Base-by-base conservation (phyloP, 2,888 invertebrate species). In the Coleophora deauratella region DNA sequence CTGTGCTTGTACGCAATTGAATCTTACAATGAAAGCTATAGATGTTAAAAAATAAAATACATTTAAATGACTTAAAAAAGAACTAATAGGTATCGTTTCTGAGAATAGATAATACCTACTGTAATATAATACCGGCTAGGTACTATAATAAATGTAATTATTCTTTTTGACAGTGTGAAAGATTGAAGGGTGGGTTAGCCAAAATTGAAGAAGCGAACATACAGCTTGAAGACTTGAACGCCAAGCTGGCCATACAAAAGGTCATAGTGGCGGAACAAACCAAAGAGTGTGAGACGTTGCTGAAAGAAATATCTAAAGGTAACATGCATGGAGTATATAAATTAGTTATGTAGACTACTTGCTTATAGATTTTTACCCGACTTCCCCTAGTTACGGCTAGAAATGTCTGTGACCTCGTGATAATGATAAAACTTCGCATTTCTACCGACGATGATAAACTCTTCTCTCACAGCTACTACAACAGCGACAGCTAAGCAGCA, bases 191-290 rank as follows among this genome's bases (percentile, higher is more conserved):
- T 15, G 93, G 93, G 27, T 68, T 95, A 50, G 84, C 87, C n/a
- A 95, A 94, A 81, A 95, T 97, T 40, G 93, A 91, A 28, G 96
- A 97, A 64, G 96, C 97, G 0, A 93, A 93, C 42, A 89, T 90
- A 1, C 94, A 96, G 64, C 79, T 97, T 27, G 91, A 90, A 38
- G 90, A 93, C 33, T 76, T 97, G 15, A 95, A 96, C 54, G 88
- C 89, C 10, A 92, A 93, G 57, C 82, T 97, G 15, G 95, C 91
- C 0, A 89, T 91, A 21, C 97, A 97, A 70, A 93, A 94, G 62
- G 89, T 92, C 0, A 92, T 93, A 43, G 94, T 97, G 0, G 90
- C 91, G 0, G 90, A 93, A 57, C 94, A 96, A 47, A 93, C 95
- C 0, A 88, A 87, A 38, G 92, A 93, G 56, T 97, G 96, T 67